Evolutionary conservation across 1,140 invertebrate species (phyloP).

Genomic region (Drosophila pseudoobscura): DNA sequence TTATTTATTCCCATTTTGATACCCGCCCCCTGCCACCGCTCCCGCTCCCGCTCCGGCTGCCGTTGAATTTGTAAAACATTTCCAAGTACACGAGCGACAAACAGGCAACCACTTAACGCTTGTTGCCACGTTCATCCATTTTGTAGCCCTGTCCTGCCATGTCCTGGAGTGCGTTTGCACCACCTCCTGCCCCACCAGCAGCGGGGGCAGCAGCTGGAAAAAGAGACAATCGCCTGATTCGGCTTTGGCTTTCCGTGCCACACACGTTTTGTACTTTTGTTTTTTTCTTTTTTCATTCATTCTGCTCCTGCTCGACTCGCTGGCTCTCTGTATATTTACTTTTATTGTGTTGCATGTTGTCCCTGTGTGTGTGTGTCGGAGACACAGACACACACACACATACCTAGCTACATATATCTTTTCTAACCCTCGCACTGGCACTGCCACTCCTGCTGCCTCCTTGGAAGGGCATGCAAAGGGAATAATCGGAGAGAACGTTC

Average conservation of each 20-base stretch:
- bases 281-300: background rate
- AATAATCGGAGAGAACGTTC: constrained; percentile 64
- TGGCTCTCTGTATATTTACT: constrained; percentile 33
- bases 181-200: constrained; percentile 7
- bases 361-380: constrained; percentile 37
- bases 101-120: constrained; percentile 74
- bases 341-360: constrained; percentile 72
- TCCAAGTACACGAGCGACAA: constrained; percentile 68
- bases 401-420: background rate
- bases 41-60: constrained; percentile 1
- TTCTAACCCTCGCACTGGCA: background rate
- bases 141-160: constrained; percentile 58
- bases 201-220: constrained; percentile 9
- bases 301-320: too few relatives aligned
- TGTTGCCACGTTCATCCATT: constrained; percentile 72
- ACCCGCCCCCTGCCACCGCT: constrained; percentile 4
- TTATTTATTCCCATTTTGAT: constrained; percentile 48
- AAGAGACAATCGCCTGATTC: constrained; percentile 66
- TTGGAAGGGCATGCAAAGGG: constrained; percentile 50
- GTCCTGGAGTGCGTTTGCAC: constrained; percentile 60
- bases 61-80: constrained; percentile 74
- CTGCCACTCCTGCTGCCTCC: background rate
- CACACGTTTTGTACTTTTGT: constrained; percentile 63
- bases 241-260: constrained; percentile 61
- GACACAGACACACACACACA: constrained; percentile 30